A percentile compares a stretch with the other conserved stretches of the same genome.
These are phyloP conservation scores for Apamea monoglypha DNA, from an alignment of 2,888 invertebrate genomes.

Conservation along the genomic window DNA sequence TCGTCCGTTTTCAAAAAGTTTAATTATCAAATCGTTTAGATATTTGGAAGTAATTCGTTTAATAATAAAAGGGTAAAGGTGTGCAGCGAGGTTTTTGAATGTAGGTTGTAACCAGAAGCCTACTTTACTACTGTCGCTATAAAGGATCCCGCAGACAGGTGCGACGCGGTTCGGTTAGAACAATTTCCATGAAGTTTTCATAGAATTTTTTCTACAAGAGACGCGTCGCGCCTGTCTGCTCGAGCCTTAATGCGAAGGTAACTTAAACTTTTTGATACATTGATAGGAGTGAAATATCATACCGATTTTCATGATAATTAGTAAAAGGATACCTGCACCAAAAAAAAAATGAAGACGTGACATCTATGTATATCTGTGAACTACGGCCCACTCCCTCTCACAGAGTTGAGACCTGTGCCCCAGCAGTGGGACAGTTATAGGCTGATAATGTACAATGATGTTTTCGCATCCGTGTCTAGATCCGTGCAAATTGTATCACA, in stretches of 20 bases:
- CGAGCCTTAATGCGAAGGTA: neutral
- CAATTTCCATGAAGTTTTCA: no score
- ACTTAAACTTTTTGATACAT: neutral
- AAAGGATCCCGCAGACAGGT: neutral
- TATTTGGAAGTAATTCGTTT: conserved; percentile 40
- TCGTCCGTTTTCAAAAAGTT: conserved; percentile 70
- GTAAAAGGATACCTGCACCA: neutral
- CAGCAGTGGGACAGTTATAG: no score
- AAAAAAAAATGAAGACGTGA: no score
- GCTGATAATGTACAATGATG: no score
- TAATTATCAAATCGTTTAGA: conserved; percentile 77
- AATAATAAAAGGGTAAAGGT: conserved; percentile 37
- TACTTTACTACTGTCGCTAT: neutral
- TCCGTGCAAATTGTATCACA: neutral
- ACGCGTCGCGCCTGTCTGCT: neutral
- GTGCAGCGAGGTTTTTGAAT: conserved; percentile 4
- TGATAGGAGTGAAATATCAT: neutral
- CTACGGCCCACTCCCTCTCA: no score
- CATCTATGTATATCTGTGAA: no score
- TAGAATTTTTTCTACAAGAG: no score
- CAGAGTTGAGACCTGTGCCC: no score
- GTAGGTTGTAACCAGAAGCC: neutral
- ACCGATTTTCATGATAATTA: neutral
- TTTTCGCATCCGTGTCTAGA: neutral
- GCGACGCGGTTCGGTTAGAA: neutral